Evolutionary conservation across 2,888 invertebrate species (phyloP), one percentile per base, ranked within the genome.

Genomic region (Dryadula phaetusa): DNA sequence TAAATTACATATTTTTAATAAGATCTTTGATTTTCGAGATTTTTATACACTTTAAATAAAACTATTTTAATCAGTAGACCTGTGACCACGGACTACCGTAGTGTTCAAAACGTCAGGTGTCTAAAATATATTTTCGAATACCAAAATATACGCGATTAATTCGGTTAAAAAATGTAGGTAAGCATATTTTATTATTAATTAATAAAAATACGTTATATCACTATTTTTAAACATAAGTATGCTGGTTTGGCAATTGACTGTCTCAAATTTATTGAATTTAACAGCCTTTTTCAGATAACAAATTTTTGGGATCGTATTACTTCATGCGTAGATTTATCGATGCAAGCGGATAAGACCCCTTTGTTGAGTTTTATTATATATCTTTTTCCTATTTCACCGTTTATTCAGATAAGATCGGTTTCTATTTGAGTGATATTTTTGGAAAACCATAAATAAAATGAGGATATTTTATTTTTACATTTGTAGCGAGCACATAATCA

Each of bases 271-370:
- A 87, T 86, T 86, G 84, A 83, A 87, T 84, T 82, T 85, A 85
- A 85, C 85, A 28, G 81, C 79, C 85, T 86, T 87, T 88, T 85
- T 89, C 84, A 84, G 79, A 78, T 84, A 83, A 89, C 89, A 88
- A 88, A 89, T 90, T 86, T 86, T 83, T 73, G 60, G 86, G 86
- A 87, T 88, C 85, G 88, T 88, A 90, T 90, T 90, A 90, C 88
- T 89, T 88, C 83, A 85, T 86, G 83, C 84, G 87, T 87, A 88
- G 90, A 91, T 91, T 90, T 91, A 91, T 91, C 81, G 89, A 82
- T 82, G 58, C 58, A 60, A 44, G 78, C 79, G 84, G 85, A 85
- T 85, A 82, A 81, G 83, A 81, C 84, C 86, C 85, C 82, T 88
- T 90, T 90, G 88, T 90, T 86, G 88, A 89, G 86, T 75, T 87